Evolutionary conservation across 2,113 vertebrate species (phyloP), one percentile per base, ranked within the genome.

Genomic region (Trematomus loennbergii): DNA sequence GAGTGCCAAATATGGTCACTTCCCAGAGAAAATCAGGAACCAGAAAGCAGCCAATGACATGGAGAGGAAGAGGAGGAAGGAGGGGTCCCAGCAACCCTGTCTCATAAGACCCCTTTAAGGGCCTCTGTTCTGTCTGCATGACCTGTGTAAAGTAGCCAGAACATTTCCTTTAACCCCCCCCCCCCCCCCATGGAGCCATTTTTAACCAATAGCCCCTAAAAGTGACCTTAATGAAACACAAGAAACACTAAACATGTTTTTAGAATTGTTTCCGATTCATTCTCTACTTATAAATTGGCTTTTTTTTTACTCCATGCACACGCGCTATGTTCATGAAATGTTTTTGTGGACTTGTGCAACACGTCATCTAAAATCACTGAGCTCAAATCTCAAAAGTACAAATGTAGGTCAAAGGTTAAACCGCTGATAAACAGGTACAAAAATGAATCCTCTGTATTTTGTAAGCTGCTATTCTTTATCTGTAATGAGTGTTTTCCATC

Each of bases 1-100:
- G 61, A 88, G 79, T 79, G 66, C 86, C 88, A 91, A 93, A 93
- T 90, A 92, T 91, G 90, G 93, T 86, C 82, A 86, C 92, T 92
- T 91, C 87, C 76, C 83, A 85, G n/a, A 77, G 89, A 88, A 81
- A 69, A 88, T 90, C 79, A 67, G 69, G 73, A 89, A 75, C 16
- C 60, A 79, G 80, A 72, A 40, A 81, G 62, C 83, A 91, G 81
- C 85, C 81, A 88, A 85, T 84, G 77, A 90, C 64, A 91, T 79
- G 64, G 73, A 79, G 33, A 68, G 18, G 73, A 18, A 57, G 11
- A 29, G 33, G 16, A 75, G 57, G 33, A 74, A 79, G 77, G 73
- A 72, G 75, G 72, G 79, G 64, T 72, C 79, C 66, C 50, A 88
- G 80, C 57, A 83, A 74, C 63, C 78, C 60, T 57, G 60, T 83